A percentile compares a stretch with the other conserved stretches of the same genome.
Evolutionary conservation across 2,888 invertebrate genomes (phyloP).

Genomic region (Liposcelis brunnea): DNA sequence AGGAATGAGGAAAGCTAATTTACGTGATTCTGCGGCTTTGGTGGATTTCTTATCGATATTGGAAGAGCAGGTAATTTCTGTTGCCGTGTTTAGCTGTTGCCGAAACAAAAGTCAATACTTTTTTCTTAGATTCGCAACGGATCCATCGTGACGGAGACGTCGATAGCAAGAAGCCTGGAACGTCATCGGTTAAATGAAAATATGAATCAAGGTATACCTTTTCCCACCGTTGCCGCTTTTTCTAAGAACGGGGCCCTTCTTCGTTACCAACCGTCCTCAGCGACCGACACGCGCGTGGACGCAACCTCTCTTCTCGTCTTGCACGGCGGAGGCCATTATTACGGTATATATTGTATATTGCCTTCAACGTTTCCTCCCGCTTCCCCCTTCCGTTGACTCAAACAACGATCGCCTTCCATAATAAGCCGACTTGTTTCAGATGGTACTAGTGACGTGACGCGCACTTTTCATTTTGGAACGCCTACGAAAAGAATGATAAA

Average conservation of each 20-base stretch:
- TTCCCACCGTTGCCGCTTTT: constrained; percentile 73
- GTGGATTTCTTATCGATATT: constrained; percentile 67
- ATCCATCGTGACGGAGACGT: constrained; percentile 33
- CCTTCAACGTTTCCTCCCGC: no score
- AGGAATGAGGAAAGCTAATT: constrained; percentile 71
- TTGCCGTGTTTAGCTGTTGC: neutral
- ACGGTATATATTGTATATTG: constrained; percentile 30
- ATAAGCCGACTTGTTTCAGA: no score
- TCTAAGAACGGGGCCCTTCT: constrained; percentile 77
- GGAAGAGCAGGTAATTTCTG: constrained; percentile 40
- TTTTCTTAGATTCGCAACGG: constrained; percentile 4
- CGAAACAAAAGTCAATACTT: neutral
- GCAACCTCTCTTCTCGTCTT: constrained; percentile 68
- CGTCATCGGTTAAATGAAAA: constrained; percentile 54
- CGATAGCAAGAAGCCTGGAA: constrained; percentile 51
- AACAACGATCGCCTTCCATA: no score
- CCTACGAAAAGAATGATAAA: constrained; percentile 54
- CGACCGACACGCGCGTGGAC: constrained; percentile 49
- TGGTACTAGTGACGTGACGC: constrained; percentile 81
- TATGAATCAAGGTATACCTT: constrained; percentile 55
- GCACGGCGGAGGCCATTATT: constrained; percentile 92
- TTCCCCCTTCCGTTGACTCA: no score
- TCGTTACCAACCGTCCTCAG: constrained; percentile 57
- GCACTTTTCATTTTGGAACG: constrained; percentile 73
- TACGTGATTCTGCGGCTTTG: constrained; percentile 77